Conservation (phyloP, 2,888 invertebrate species). For the Chrysolina haemoptera region DNA sequence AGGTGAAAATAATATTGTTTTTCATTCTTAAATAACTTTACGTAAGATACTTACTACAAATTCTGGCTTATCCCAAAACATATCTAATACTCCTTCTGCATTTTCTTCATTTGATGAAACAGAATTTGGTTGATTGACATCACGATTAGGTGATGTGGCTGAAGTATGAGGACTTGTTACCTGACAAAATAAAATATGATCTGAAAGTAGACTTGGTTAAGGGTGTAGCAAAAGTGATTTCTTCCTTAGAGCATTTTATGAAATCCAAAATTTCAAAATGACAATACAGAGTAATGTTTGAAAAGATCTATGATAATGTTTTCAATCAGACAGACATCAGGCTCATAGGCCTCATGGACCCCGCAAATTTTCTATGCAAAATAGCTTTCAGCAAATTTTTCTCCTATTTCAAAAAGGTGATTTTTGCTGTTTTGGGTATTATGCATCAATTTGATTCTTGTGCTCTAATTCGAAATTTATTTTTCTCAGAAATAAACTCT, state of each 20-base stretch:
- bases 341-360: neutral
- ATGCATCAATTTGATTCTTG: too few species aligned
- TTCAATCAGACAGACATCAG: neutral
- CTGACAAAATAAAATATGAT: constrained; percentile 23
- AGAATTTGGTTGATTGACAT: constrained; percentile 32
- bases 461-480: too few species aligned
- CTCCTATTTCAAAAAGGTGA: too few species aligned
- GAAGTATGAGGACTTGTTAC: constrained; percentile 35
- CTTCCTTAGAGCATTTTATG: neutral
- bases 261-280: neutral
- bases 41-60: constrained; percentile 40
- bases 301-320: neutral
- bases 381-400: too few species aligned
- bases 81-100: constrained; percentile 28
- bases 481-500: too few species aligned
- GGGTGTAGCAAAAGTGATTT: neutral
- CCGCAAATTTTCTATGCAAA: too few species aligned
- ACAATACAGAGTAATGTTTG: neutral
- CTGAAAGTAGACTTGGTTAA: neutral
- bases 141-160: constrained; percentile 23
- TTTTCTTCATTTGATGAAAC: constrained; percentile 34
- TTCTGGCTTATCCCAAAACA: constrained; percentile 48
- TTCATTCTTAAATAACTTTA: neutral
- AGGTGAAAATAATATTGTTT: neutral
- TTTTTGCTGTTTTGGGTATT: too few species aligned